Evolutionary conservation across 2,797 vertebrate species (phyloP), one percentile per base, ranked within the genome.

Genomic region (Gymnoscopelus microlampas): DNA sequence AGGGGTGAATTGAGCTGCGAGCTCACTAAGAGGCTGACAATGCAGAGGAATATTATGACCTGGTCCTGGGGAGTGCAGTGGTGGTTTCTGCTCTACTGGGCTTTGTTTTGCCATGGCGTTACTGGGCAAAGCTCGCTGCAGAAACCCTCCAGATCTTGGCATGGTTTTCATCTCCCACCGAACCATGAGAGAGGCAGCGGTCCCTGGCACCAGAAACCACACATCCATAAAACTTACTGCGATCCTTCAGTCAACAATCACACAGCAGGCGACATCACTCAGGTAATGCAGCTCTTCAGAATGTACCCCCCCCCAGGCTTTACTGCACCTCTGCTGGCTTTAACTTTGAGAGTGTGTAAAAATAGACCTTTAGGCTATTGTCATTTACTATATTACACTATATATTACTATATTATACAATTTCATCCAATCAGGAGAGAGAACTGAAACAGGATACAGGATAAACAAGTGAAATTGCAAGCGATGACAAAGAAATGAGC

Each of bases 51-150:
- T 53, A 51, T 59, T 63, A 44, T 1, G 8, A 44, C 4, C 44
- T 19, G 65, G 57, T 11, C 71, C 68, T 56, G 63, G 2, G 83
- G 88, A 70, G 71, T 87, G 2, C 6, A 11, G 0, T 47, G 70
- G 39, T 29, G 66, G n/a, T 2, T 82, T 73, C 85, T 91, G 84
- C 87, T 88, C 63, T 90, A 0, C 80, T 90, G 53, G 71, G 73
- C 62, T 81, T 71, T 70, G 60, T 91, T 83, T 86, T 80, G 70
- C 61, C 65, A 60, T 8, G n/a, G 39, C 15, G 72, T 63, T 4
- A 53, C 61, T 8, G 48, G 55, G 4, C 50, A 29, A 12, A 13
- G 15, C 35, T 50, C 50, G 49, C 3, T 53, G 60, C 59, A 56
- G 7, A 71, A 39, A 35, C 48, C 49, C 29, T 24, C 49, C 56